Conservation (phyloP, 2,797 vertebrate genomes). For the Champsocephalus esox region DNA sequence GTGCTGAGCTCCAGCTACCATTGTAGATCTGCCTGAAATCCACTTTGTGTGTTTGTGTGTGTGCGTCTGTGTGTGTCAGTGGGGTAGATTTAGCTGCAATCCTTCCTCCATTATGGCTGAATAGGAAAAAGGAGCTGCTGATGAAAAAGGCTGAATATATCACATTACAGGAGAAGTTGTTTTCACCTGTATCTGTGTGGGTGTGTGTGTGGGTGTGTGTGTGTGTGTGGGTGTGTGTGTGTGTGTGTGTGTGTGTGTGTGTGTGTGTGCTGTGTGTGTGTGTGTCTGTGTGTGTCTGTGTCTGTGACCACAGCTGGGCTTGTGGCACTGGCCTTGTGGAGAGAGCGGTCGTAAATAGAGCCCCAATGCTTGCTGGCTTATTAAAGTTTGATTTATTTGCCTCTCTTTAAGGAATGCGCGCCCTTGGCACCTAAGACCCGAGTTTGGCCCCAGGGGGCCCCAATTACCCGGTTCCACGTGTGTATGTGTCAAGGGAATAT, state of each 20-base stretch:
- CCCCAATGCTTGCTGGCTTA: slow-evolving; percentile 69
- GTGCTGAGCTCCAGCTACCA: slow-evolving; percentile 35
- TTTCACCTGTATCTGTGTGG: slow-evolving; percentile 35
- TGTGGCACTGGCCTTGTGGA: slow-evolving; percentile 75
- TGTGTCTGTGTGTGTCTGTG: not conserved
- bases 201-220: slow-evolving; percentile 1
- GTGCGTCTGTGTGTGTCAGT: slow-evolving; percentile 39
- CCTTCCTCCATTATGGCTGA: slow-evolving; percentile 68
- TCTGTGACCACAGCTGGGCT: slow-evolving; percentile 44
- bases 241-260: not conserved
- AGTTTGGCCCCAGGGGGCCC: slow-evolving; percentile 59
- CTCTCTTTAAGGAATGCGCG: slow-evolving; percentile 64
- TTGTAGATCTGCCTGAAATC: slow-evolving; percentile 49
- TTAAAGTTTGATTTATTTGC: slow-evolving; percentile 82
- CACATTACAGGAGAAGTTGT: slow-evolving; percentile 32
- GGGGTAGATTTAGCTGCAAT: slow-evolving; percentile 58
- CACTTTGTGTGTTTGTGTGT: slow-evolving; percentile 1
- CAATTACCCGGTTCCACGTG: slow-evolving; percentile 62
- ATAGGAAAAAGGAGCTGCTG: slow-evolving; percentile 60
- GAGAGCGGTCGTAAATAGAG: slow-evolving; percentile 76
- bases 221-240: not conserved
- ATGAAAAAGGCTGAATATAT: slow-evolving; percentile 73
- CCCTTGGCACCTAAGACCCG: slow-evolving; percentile 74
- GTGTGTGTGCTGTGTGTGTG: too few species aligned
- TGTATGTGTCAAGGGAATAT: slow-evolving; percentile 41